phyloP scores from a whole-genome alignment of 2,113 vertebrate genomes.

The Zosterops hypoxanthus region DNA sequence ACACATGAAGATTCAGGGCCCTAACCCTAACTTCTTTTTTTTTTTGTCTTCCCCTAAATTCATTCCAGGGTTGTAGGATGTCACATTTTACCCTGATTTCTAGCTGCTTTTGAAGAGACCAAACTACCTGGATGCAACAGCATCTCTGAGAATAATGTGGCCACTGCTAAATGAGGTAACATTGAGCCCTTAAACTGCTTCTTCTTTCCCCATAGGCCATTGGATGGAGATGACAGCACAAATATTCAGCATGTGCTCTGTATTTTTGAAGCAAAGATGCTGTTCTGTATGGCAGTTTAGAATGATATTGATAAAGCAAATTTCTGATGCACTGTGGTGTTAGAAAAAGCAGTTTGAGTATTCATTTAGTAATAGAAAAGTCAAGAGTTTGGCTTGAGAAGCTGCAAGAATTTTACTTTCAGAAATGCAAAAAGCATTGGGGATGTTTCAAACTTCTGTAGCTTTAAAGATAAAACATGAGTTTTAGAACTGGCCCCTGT shows the following conservation, averaged over 20 bases:
- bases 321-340: not conserved
- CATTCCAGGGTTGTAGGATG: not conserved
- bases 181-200: not conserved
- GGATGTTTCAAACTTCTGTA: not conserved
- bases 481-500: not conserved
- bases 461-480: not conserved
- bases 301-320: not conserved
- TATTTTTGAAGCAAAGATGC: not conserved
- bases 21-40: not conserved
- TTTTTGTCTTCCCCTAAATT: not conserved
- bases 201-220: not conserved
- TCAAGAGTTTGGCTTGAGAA: not conserved
- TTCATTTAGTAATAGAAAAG: not conserved
- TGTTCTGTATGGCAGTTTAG: not conserved
- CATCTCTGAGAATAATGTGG: not conserved
- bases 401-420: not conserved
- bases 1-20: not conserved
- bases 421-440: not conserved
- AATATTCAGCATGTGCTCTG: not conserved
- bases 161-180: not conserved
- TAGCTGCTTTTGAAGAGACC: not conserved
- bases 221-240: not conserved
- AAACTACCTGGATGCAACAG: not conserved
- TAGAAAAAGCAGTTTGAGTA: not conserved
- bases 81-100: not conserved